Base-by-base conservation (phyloP, 1,140 invertebrate genomes). In the Drosophila virilis region DNA sequence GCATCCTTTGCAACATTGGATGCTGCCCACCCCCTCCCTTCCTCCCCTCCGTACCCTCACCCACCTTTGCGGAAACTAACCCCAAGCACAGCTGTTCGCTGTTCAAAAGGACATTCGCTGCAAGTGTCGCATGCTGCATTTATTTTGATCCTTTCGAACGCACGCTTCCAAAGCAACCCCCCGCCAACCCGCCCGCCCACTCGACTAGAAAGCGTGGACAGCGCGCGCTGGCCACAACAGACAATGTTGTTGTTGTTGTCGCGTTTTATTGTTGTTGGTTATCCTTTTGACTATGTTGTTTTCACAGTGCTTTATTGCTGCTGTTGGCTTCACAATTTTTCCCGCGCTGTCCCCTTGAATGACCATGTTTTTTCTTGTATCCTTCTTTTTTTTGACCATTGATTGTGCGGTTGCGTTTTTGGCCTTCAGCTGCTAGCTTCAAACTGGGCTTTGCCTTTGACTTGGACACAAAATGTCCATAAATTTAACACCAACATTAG, bases 51-150 rank as follows among this genome's bases (percentile, higher is more conserved):
- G n/a, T n/a, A 59, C 74, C 61, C 9, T 17, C 22, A 22, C 22
- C 22, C 22, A 3, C 22, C 3, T 37, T 37, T 46, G 9, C 22
- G 22, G 62, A 35, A 51, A 68, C 79, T 68, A 70, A 65, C 33
- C 52, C 46, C 45, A 37, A 58, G 46, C 28, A 37, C 45, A 42
- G 45, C 51, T 65, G 40, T 45, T 46, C 58, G 74, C 78, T 60
- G 54, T 5, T 28, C 69, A 76, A 67, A 86, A 65, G 82, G 74
- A 86, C 82, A 86, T 86, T 86, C 76, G 75, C 65, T 86, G 83
- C 76, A 86, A 88, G 80, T 88, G 77, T 88, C 79, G 80, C 79
- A 66, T 65, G 67, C 74, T 80, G 78, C 78, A 81, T 79, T 89
- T 88, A 77, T 88, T 78, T 65, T 69, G 69, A 50, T 71, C 62